phyloP scores from a whole-genome alignment of 2,888 invertebrate genomes.

The Acanthacorydalis orientalis region DNA sequence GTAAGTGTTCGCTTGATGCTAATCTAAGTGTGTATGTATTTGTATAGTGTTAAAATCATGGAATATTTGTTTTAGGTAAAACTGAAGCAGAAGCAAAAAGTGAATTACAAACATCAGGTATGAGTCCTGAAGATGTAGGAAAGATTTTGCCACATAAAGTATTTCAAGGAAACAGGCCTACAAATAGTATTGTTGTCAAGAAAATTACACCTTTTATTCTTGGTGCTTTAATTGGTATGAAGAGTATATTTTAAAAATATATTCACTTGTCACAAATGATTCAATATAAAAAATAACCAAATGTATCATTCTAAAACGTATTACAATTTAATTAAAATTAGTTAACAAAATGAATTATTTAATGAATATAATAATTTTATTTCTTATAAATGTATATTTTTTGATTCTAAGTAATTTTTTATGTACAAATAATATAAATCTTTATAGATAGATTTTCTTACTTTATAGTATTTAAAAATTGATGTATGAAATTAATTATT shows the following conservation, averaged over 20 bases:
- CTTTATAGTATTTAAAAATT: no score
- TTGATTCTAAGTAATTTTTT: no score
- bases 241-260: no score
- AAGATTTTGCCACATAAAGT: constrained; percentile 89
- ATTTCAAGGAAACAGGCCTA: constrained; percentile 92
- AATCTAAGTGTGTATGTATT: background rate
- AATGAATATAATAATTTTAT: no score
- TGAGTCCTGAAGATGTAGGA: constrained; percentile 52
- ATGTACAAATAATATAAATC: no score
- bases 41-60: background rate
- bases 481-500: no score
- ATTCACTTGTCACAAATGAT: constrained; percentile 2
- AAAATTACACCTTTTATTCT: constrained; percentile 85
- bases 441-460: no score
- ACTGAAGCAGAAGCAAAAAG: constrained; percentile 41
- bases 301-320: no score
- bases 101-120: constrained; percentile 66
- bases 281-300: background rate
- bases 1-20: background rate
- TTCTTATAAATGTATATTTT: no score
- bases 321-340: no score
- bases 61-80: constrained; percentile 17
- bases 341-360: no score
- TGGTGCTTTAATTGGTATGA: constrained; percentile 78
- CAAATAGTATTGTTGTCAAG: constrained; percentile 87